Evolutionary conservation across 2,888 invertebrate genomes (phyloP), one percentile per base, ranked within the genome.

Genomic region (Mimachlamys varia): DNA sequence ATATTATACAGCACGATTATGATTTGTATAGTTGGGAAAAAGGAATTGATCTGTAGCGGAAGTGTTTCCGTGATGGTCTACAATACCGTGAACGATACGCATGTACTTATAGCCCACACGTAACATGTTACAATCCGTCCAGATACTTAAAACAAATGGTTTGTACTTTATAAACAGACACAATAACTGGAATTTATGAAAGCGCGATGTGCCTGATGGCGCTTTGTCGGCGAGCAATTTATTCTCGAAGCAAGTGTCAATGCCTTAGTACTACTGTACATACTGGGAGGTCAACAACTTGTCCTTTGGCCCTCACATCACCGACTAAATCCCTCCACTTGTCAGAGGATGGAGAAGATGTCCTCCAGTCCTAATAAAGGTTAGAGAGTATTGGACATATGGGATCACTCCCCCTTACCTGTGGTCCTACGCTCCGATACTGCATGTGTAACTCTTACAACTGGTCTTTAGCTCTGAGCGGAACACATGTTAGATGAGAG

Each of bases 171-270:
- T 33, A 33, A 33, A 27, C 12, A 76, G 27, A 33, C 33, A 76
- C 27, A 76, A 27, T 13, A 33, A 22, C 22, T 0, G 19, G 22
- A 58, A 76, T 27, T 76, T 76, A 76, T 76, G 27, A 33, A 76
- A 76, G 27, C 7, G 33, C 15, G 76, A 10, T 33, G 1, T 76
- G 76, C 76, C 76, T 76, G 76, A 76, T 76, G 76, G 76, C 76
- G 27, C 27, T 27, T 76, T 27, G 33, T 27, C 2, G 33, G 27
- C 33, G 13, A 1, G n/a, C 76, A 76, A 76, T 76, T 76, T 76
- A 76, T 76, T 76, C 76, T 33, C 27, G 76, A 76, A 76, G 1
- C 22, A 76, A 76, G 27, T 76, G 76, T 76, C 76, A 76, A 76
- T 76, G 76, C 27, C 33, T 76, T 76, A 76, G 17, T 27, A 76